Conservation (phyloP, 1,140 invertebrate genomes). For the Drosophila pseudoananassae region DNA sequence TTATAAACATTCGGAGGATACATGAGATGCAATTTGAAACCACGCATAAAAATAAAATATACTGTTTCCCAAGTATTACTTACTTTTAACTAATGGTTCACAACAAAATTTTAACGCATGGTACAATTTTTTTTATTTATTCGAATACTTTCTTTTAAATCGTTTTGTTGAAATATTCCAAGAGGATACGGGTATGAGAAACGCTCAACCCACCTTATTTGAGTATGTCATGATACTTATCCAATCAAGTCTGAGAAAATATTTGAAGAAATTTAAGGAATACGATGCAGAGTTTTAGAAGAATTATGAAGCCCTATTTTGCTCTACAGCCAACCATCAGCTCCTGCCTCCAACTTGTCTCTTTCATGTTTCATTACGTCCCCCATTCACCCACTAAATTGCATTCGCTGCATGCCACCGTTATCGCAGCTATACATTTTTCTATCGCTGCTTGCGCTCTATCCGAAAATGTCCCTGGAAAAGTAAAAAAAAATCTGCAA, state of each 20-base stretch:
- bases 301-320: background rate
- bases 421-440: conserved; percentile 63
- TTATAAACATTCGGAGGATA: too few relatives aligned
- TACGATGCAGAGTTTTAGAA: background rate
- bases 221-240: background rate
- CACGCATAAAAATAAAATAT: too few relatives aligned
- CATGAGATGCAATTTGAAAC: too few relatives aligned
- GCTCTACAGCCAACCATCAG: background rate
- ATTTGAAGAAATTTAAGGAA: background rate
- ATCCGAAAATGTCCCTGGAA: conserved; percentile 39
- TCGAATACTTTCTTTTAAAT: too few relatives aligned
- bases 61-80: too few relatives aligned
- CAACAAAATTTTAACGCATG: too few relatives aligned
- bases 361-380: conserved; percentile 4
- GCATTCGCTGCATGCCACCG: conserved; percentile 56
- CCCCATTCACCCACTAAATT: conserved; percentile 55
- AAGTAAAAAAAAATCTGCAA: conserved; percentile 64
- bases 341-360: background rate
- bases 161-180: too few relatives aligned
- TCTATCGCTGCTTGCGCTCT: conserved; percentile 4
- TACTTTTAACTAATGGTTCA: too few relatives aligned
- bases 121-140: too few relatives aligned
- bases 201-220: background rate
- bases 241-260: background rate
- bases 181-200: background rate